Base-by-base conservation (phyloP, 2,888 invertebrate genomes). In the Anaspis maculata region DNA sequence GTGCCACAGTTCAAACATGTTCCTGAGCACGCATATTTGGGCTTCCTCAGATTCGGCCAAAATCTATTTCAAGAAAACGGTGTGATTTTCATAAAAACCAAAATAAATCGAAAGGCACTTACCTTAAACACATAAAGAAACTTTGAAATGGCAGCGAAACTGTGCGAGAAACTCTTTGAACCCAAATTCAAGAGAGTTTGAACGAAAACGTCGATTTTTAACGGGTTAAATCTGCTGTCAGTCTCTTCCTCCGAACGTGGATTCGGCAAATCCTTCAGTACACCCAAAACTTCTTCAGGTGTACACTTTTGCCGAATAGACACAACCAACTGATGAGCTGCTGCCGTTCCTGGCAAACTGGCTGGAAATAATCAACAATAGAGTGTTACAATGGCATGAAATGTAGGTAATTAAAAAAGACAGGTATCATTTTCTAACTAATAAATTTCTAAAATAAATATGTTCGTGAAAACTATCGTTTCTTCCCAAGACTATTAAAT, bases 71-170 rank as follows among this genome's bases (percentile, higher is more conserved):
- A n/a, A n/a, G 5, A 19, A 19, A 24, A 9, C 9, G 15, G n/a
- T 25, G 6, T 25, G 3, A 25, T 25, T 7, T 9, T n/a, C 7
- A 4, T 10, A 15, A 2, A 3, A 27, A 25, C 2, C 3, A 24
- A n/a, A 19, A 19, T 9, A 5, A 19, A 19, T 19, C 19, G 5
- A 19, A 19, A 6, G 5, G 5, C 9, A 19, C 5, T 56, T 51
- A 86, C 88, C 74, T 89, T 88, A 56, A 90, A 88, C 2, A 90
- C 90, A 59, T 84, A 79, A 65, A 88, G 87, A 57, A 88, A 97
- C 72, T 96, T 97, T 24, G 94, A 91, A 45, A 98, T 87, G n/a
- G 95, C 97, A 3, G 97, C 94, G 66, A 97, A 96, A 51, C 94
- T 91, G 61, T 98, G 98, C 38, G 95, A 95, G 62, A 97, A 94